Conservation (phyloP, 2,113 vertebrate species). For the Pterocles gutturalis region DNA sequence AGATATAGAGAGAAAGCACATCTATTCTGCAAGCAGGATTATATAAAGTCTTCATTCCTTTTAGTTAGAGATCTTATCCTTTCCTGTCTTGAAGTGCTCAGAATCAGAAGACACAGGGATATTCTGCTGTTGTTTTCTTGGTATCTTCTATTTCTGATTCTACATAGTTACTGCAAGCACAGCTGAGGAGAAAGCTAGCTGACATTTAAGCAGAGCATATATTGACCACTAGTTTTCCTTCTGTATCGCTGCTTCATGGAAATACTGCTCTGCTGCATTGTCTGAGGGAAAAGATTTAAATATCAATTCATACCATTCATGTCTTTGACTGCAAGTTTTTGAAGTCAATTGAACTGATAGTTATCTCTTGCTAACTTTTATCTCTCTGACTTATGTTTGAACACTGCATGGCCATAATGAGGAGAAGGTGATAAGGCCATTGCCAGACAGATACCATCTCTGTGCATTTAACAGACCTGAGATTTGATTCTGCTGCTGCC, state of each 20-base stretch:
- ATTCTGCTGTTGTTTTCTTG: not conserved
- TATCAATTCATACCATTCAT: not conserved
- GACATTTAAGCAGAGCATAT: not conserved
- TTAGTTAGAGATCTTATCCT: not conserved
- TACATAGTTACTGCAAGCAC: not conserved
- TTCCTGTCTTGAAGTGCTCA: not conserved
- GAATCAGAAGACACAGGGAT: not conserved
- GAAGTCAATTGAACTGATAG: constrained; percentile 24
- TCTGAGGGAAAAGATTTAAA: constrained; percentile 31
- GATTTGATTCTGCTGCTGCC: constrained; percentile 33
- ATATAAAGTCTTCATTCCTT: not conserved
- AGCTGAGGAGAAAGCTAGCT: not conserved
- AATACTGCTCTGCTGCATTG: not conserved
- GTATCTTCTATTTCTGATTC: not conserved
- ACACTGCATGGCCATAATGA: not conserved
- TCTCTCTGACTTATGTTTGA: constrained; percentile 47
- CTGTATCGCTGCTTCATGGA: not conserved
- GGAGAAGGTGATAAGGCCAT: constrained; percentile 28
- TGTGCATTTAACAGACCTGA: not conserved
- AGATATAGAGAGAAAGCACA: not conserved
- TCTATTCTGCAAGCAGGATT: constrained; percentile 26
- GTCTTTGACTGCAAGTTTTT: not conserved
- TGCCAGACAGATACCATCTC: not conserved
- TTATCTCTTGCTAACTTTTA: constrained; percentile 21
- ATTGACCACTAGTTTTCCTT: constrained; percentile 14